Evolutionary conservation across 1,140 invertebrate species (phyloP), one percentile per base, ranked within the genome.

Genomic region (Antheraea pernyi): DNA sequence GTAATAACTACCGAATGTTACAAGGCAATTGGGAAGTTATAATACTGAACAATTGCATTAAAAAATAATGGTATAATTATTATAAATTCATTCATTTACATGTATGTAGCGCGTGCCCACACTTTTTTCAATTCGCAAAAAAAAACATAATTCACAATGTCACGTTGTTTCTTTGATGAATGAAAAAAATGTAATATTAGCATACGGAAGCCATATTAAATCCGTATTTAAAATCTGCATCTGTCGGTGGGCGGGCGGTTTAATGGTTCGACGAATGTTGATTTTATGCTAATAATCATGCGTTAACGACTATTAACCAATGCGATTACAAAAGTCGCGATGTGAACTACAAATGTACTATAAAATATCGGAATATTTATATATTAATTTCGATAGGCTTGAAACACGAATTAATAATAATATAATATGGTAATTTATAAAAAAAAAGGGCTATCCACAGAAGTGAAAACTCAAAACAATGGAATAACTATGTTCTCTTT

Each of bases 241-340:
- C 82, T 88, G 85, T 72, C 80, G 68, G 71, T 84, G 77, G 88
- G 86, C 83, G 88, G 81, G 19, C 64, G 63, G 7, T 8, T 8
- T 42, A 42, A 42, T 19, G n/a, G 59, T 46, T 67, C 65, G 68
- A 84, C 78, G 73, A 76, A 86, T 86, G 78, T 69, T 37, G 70
- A 61, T 79, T 90, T 87, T 88, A 90, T 90, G 88, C 74, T 80
- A 90, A 88, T 90, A 65, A 61, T 68, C 13, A 46, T 39, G 65
- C 42, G 63, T 71, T 71, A 71, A 78, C 67, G 68, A 60, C 65
- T 64, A 76, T 77, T 73, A 74, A 61, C 71, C 58, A 67, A 75
- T 72, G 69, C 59, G 65, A 71, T 75, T 67, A 72, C 71, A 68
- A 65, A 62, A 68, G 59, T 68, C 65, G 59, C 70, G 64, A 19